A percentile compares a stretch with the other conserved stretches of the same genome.
These are phyloP conservation scores for Hyposoter didymator DNA, from an alignment of 2,888 invertebrate genomes.

Conservation along the genomic window DNA sequence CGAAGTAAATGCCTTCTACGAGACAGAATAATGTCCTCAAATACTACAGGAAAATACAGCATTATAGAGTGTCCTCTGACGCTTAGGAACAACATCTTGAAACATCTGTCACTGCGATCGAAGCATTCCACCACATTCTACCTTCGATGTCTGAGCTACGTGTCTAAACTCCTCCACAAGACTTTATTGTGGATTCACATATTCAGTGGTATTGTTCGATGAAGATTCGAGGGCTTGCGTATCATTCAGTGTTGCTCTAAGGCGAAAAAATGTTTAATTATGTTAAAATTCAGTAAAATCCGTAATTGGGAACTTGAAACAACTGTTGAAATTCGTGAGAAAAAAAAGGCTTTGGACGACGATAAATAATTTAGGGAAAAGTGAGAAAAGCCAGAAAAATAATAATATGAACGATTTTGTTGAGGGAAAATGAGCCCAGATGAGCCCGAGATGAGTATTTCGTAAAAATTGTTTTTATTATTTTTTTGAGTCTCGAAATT, in stretches of 20 bases:
- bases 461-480: too few species aligned
- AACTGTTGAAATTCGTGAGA: not conserved
- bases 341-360: too few species aligned
- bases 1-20: not conserved
- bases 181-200: not conserved
- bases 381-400: not conserved
- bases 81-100: not conserved
- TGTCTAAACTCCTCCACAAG: not conserved
- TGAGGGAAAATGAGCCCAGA: not conserved
- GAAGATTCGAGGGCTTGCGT: not conserved
- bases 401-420: not conserved
- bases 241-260: not conserved
- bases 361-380: not conserved
- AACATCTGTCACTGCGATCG: slow-evolving; percentile 1
- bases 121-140: not conserved
- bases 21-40: not conserved
- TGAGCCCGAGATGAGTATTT: too few species aligned
- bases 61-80: not conserved
- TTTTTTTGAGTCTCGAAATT: not conserved
- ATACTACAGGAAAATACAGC: not conserved
- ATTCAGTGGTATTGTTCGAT: not conserved
- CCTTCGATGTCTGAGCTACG: not conserved
- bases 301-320: not conserved
- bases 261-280: not conserved
- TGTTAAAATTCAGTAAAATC: not conserved